Base-by-base conservation (phyloP, 2,113 vertebrate species). In the Mystacornis crossleyi region DNA sequence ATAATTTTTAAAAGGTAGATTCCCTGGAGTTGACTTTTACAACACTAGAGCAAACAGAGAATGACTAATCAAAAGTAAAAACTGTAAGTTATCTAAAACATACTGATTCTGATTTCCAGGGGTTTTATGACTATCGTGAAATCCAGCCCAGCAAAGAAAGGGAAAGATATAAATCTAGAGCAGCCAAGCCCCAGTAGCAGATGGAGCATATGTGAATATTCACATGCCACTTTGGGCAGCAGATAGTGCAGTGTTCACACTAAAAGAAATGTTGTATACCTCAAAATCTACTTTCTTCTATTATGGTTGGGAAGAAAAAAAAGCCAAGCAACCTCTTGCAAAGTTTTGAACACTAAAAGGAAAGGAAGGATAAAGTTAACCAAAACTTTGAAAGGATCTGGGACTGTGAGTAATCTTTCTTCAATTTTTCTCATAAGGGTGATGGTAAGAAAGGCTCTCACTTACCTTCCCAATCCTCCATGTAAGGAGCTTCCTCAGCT, bases 401-500 rank as follows among this genome's bases (percentile, higher is more conserved):
- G 29, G 51, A 60, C 18, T 69, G 0, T n/a, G 54, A 79, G 31
- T 42, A 90, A 66, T 17, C 38, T 29, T 70, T 48, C 42, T 6
- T 42, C 31, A 26, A 53, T 53, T 81, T 48, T 61, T 36, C 62
- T 65, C 3, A 1, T 60, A 18, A 72, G 31, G 16, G 26, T 91
- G 92, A 79, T 12, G 23, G 23, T 79, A 89, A 78, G 28, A 78
- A 78, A 80, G 60, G 47, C 29, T 26, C 33, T 14, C 10, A 2
- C 74, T 94, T 96, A 99, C 99, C 99, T 98, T 99, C 98, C 98
- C 99, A 99, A 47, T 98, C 98, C 9, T 98, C 97, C 93, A 98
- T 97, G 54, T 99, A 99, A 18, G 99, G 98, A 47, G 98, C 98
- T 96, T 99, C 98, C 96, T 99, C 99, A 6, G 96, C 97, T 96